Conservation (phyloP, 2,888 invertebrate species). For the Dione vanillae region DNA sequence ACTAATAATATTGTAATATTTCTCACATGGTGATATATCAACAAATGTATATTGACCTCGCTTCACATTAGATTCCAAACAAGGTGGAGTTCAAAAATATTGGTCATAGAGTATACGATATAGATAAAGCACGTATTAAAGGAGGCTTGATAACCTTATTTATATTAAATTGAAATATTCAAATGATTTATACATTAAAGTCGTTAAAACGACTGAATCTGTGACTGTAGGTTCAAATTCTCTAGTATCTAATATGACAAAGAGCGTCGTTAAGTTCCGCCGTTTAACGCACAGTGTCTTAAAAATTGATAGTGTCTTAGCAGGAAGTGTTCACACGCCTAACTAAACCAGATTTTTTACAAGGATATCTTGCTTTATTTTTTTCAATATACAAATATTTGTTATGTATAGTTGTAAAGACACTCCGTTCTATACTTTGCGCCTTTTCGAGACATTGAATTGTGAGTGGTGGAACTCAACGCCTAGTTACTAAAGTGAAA, state of each 20-base stretch:
- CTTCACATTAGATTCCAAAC: not conserved
- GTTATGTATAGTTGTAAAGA: too few species aligned
- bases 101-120: not conserved
- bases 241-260: not conserved
- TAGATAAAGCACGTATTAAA: constrained; percentile 1
- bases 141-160: not conserved
- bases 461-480: too few species aligned
- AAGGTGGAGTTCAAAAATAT: not conserved
- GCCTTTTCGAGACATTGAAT: too few species aligned
- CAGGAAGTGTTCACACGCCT: not conserved
- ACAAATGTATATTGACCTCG: not conserved
- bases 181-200: not conserved
- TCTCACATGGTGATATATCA: not conserved
- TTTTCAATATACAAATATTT: too few species aligned
- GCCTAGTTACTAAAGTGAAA: too few species aligned
- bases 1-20: not conserved
- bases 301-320: not conserved
- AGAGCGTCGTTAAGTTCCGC: not conserved
- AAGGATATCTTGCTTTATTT: too few species aligned
- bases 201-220: not conserved
- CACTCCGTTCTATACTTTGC: too few species aligned
- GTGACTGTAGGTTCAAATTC: not conserved
- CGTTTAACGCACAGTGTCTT: not conserved
- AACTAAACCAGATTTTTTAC: too few species aligned
- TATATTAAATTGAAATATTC: not conserved